These are phyloP conservation scores for Syngnathus scovelli DNA, from an alignment of 2,113 vertebrate species.

Conservation along the genomic window DNA sequence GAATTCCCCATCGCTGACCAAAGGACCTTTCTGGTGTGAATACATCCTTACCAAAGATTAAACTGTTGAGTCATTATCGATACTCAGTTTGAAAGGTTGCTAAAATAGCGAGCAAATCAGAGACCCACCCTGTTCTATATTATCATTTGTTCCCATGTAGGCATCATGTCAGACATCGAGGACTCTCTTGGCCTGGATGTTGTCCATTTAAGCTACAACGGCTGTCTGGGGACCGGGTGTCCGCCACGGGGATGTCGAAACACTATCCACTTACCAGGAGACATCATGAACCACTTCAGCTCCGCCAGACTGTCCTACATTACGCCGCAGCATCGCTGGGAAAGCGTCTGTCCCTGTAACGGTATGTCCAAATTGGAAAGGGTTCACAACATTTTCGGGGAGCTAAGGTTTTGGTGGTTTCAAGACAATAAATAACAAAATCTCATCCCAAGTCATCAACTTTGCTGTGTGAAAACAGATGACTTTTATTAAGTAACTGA, in stretches of 20 bases:
- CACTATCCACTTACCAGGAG: conserved; percentile 74
- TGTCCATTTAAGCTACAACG: conserved; percentile 72
- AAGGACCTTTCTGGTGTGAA: too few relatives aligned
- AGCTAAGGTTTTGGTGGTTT: too few relatives aligned
- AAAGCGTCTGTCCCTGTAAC: conserved; percentile 85
- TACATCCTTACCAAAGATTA: too few relatives aligned
- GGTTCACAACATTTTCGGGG: too few relatives aligned
- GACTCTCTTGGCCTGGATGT: conserved; percentile 76
- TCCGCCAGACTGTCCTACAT: conserved; percentile 85
- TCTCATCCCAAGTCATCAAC: too few relatives aligned
- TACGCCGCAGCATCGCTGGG: conserved; percentile 81
- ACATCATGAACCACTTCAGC: conserved; percentile 76
- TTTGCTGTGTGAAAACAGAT: too few relatives aligned
- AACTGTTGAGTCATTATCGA: too few relatives aligned
- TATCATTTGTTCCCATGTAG: background rate
- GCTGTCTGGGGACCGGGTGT: conserved; percentile 76
- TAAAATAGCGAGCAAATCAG: background rate
- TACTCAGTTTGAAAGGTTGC: background rate
- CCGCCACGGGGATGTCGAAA: conserved; percentile 78
- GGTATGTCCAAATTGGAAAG: conserved; percentile 65
- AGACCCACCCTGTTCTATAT: background rate
- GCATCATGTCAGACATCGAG: conserved; percentile 72
- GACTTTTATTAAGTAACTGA: too few relatives aligned
- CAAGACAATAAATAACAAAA: too few relatives aligned
- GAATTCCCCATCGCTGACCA: too few relatives aligned